Percentiles rank a stretch among this genome's conserved stretches.
Conservation (phyloP, 2,113 vertebrate genomes). For the Paradoxurus hermaphroditus region DNA sequence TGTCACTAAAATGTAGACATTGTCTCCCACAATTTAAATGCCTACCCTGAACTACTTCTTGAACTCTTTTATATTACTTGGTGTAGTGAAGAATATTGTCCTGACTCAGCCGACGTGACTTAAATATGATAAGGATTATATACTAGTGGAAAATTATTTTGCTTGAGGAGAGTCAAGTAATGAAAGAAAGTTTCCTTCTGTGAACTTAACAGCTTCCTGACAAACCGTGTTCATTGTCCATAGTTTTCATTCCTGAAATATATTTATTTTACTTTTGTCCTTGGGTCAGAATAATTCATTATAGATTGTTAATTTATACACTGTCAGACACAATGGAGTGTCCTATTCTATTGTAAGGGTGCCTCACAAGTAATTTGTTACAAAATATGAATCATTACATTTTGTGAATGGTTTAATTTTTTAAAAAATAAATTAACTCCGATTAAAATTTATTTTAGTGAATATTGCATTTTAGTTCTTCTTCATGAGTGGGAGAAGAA, state of each 20-base stretch:
- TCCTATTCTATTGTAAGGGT: background rate
- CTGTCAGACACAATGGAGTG: background rate
- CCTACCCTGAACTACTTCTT: background rate
- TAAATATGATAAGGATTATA: background rate
- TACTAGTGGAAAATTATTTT: background rate
- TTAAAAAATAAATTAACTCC: background rate
- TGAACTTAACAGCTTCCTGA: background rate
- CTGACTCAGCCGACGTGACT: background rate
- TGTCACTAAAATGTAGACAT: background rate
- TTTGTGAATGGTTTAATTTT: background rate
- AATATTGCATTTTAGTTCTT: background rate
- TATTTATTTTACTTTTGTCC: slow-evolving; percentile 12
- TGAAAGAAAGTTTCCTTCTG: background rate
- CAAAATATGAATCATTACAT: background rate
- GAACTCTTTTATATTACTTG: background rate
- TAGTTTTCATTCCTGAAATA: background rate
- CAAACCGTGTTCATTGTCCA: background rate
- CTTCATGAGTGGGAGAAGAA: background rate
- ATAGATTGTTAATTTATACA: background rate
- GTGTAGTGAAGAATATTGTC: background rate
- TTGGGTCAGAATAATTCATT: background rate
- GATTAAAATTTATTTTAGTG: background rate
- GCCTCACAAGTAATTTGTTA: background rate
- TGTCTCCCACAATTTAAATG: background rate
- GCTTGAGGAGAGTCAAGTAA: background rate